phyloP scores from a whole-genome alignment of 2,113 vertebrate genomes.

The Peromyscus californicus region DNA sequence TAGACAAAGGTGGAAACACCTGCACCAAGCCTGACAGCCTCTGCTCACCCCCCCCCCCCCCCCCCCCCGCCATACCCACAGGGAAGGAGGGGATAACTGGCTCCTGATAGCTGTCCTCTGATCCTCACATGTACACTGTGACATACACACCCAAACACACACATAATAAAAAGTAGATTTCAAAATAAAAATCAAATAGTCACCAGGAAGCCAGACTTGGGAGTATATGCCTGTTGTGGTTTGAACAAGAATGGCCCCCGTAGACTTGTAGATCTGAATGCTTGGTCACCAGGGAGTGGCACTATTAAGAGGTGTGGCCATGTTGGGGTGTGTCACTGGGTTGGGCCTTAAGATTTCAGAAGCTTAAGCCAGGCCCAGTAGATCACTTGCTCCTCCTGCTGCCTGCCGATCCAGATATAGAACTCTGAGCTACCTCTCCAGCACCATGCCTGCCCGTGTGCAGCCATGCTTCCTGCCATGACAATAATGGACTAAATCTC shows the following conservation, averaged over 20 bases:
- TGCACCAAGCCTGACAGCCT: neutral
- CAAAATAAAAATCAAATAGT: neutral
- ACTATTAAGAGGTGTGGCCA: neutral
- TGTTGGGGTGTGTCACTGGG: neutral
- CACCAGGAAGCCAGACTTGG: neutral
- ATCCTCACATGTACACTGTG: neutral
- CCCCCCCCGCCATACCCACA: neutral
- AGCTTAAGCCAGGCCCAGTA: neutral
- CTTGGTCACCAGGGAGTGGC: neutral
- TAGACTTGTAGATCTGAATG: neutral
- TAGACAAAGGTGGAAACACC: neutral
- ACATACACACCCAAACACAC: neutral
- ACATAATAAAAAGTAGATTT: neutral
- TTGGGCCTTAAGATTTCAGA: neutral
- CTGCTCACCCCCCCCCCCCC: neutral
- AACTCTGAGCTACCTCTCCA: neutral
- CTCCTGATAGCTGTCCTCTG: neutral
- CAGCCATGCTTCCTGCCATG: neutral
- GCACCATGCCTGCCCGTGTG: neutral
- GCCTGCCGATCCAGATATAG: neutral
- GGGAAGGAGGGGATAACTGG: neutral
- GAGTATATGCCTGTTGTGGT: neutral
- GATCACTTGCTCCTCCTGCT: neutral
- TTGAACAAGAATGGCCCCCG: neutral
- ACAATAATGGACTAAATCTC: neutral